Base-by-base conservation (phyloP, 1,140 invertebrate species). In the Ectropis grisescens region DNA sequence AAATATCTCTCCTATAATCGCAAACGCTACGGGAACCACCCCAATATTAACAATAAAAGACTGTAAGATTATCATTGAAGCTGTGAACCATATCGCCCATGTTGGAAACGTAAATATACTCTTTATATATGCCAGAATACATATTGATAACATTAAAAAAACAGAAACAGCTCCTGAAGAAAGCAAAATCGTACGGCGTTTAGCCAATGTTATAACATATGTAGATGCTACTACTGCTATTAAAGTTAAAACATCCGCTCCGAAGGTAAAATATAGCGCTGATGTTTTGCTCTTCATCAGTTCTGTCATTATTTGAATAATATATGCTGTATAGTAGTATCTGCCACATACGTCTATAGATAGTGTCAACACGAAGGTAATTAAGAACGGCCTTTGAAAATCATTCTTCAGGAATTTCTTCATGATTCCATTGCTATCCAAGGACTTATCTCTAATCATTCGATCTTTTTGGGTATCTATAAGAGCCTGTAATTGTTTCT, bases 1-100 rank as follows among this genome's bases (percentile, higher is more conserved):
- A 38, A 61, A 59, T 13, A 67, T 41, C 41, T 70, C 66, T 1
- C 55, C 49, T 5, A 56, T 37, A 14, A 70, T 31, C 9, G 56
- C 30, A 35, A 58, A 64, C 5, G 38, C 37, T 4, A 57, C 28
- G 6, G 66, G 66, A 28, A 57, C 40, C 2, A 60, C 22, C 9
- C 59, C 59, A 2, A 55, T 31, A 32, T 55, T 57, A 6, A 42
- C 41, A 4, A 67, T 13, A 24, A 66, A 45, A 23, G 37, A 39
- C 19, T 54, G 51, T 4, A 58, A 22, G 13, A 61, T 28, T 13
- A 70, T 52, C 7, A 67, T 19, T 8, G 8, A 19, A 19, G 16
- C 16, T 19, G 16, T 19, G 3, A 19, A 19, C 16, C 16, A 19
- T 4, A 19, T 3, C 8, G 8, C 8, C 8, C 3, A 3, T 4